Conservation (phyloP, 2,797 vertebrate species). For the Cossypha niveicapilla region DNA sequence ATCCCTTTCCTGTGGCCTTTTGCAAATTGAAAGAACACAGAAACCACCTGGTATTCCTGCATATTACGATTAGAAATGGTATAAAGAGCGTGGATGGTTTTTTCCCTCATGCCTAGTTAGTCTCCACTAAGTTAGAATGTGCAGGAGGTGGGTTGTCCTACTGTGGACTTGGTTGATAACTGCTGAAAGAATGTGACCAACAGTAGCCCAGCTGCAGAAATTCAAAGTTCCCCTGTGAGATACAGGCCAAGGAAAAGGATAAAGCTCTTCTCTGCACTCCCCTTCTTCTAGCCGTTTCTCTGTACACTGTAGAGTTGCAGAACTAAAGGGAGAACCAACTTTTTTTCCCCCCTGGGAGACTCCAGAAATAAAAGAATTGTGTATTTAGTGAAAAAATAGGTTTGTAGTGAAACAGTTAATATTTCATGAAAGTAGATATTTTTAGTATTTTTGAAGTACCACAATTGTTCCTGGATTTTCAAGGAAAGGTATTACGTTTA, state of each 20-base stretch:
- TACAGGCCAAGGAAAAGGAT: conserved; percentile 69
- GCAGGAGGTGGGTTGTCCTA: conserved; percentile 62
- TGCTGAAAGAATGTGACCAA: conserved; percentile 37
- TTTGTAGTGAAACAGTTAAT: conserved; percentile 86
- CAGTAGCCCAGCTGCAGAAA: conserved; percentile 45
- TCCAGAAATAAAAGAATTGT: conserved; percentile 79
- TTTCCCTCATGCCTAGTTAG: conserved; percentile 71
- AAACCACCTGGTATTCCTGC: conserved; percentile 67
- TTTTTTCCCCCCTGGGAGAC: conserved; percentile 70
- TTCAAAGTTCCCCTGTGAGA: conserved; percentile 34
- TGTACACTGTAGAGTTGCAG: conserved; percentile 73
- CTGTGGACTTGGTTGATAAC: conserved; percentile 54
- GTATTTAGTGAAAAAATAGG: conserved; percentile 85
- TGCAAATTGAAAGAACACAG: conserved; percentile 66
- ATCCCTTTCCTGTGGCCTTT: conserved; percentile 76
- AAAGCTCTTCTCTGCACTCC: conserved; percentile 66
- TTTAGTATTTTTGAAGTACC: conserved; percentile 84
- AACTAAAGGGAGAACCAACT: conserved; percentile 75
- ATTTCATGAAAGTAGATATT: conserved; percentile 86
- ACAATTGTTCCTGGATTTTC: conserved; percentile 80
- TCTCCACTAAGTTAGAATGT: conserved; percentile 54
- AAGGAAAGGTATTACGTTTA: conserved; percentile 79
- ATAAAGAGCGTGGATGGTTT: conserved; percentile 68
- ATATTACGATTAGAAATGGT: conserved; percentile 69
- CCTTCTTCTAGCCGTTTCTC: conserved; percentile 65